A percentile compares a stretch with the other conserved stretches of the same genome.
These are phyloP conservation scores for Ciconia maguari DNA, from an alignment of 2,113 vertebrate genomes.

Conservation along the genomic window DNA sequence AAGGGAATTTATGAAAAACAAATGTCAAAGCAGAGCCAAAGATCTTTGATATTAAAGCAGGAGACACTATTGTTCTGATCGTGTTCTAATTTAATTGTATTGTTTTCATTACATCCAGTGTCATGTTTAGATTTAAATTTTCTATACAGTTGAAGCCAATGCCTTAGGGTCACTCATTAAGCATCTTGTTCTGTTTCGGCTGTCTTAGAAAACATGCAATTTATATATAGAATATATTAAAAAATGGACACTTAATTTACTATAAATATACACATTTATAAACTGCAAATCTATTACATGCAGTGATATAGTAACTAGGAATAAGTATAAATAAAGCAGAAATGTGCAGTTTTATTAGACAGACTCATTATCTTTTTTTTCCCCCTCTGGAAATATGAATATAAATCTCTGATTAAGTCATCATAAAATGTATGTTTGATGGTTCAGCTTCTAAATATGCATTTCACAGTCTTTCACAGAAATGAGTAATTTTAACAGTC, in stretches of 20 bases:
- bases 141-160: neutral
- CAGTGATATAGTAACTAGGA: neutral
- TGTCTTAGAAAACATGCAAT: neutral
- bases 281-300: neutral
- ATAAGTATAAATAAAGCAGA: neutral
- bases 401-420: neutral
- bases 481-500: neutral
- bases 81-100: neutral
- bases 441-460: neutral
- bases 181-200: neutral
- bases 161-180: neutral
- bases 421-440: neutral
- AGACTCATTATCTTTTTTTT: neutral
- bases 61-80: neutral
- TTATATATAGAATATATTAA: neutral
- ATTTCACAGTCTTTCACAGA: neutral
- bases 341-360: neutral
- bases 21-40: constrained; percentile 17
- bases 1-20: constrained; percentile 2
- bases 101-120: neutral
- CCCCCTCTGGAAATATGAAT: neutral
- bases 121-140: neutral
- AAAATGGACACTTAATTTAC: neutral
- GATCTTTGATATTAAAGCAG: neutral
- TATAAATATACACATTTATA: neutral